These are phyloP conservation scores for Chloropsis hardwickii DNA, from an alignment of 2,113 vertebrate genomes.

Conservation along the genomic window DNA sequence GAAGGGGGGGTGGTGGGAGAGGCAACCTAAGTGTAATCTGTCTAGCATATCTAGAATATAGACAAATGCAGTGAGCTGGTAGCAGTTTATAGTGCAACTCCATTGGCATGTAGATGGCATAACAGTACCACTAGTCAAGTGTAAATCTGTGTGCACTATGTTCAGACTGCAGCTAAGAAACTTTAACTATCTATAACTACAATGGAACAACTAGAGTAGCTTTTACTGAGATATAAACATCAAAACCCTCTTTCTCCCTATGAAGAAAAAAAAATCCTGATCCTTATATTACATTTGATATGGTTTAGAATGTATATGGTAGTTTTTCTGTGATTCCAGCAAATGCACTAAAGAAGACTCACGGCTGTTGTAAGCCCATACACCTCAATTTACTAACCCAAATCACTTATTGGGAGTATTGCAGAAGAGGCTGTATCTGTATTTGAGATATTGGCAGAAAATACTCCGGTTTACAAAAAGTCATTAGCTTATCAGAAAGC, in stretches of 20 bases:
- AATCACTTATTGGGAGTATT: background rate
- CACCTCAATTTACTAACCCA: background rate
- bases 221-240: background rate
- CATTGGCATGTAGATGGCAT: background rate
- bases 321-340: background rate
- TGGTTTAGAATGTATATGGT: background rate
- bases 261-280: background rate
- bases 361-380: background rate
- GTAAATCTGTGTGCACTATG: background rate
- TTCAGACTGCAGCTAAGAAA: background rate
- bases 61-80: background rate
- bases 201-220: background rate
- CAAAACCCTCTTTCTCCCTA: background rate
- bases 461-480: background rate
- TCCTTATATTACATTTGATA: background rate
- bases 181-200: background rate
- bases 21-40: background rate
- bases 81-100: background rate
- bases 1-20: fast-evolving
- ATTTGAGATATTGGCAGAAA: background rate
- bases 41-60: background rate
- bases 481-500: background rate
- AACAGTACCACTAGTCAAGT: background rate
- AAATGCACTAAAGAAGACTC: background rate
- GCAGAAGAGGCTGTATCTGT: background rate